Evolutionary conservation across 2,113 vertebrate species (phyloP).

Genomic region (Thalassarche chlororhynchos): DNA sequence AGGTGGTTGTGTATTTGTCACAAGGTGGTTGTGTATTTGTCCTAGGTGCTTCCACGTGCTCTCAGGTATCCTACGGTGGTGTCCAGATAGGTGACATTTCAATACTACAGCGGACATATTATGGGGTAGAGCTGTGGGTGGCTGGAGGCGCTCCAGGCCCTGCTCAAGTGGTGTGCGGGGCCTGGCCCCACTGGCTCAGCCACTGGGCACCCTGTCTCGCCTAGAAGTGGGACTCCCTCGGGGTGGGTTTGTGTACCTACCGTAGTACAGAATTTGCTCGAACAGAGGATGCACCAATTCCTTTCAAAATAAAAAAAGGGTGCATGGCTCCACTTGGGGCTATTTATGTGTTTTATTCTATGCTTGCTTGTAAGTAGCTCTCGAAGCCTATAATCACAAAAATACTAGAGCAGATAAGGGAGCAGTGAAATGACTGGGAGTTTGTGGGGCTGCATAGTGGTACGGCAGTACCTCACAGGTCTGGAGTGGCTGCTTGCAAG

Average conservation of each 20-base stretch:
- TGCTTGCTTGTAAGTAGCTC: too few relatives aligned
- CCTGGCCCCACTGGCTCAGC: accelerated
- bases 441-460: accelerated
- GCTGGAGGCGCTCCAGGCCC: accelerated
- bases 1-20: accelerated
- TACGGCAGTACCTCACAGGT: accelerated
- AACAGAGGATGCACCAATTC: accelerated
- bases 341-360: neutral
- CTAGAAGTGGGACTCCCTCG: too few relatives aligned
- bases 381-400: neutral
- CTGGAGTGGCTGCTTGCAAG: accelerated
- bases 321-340: neutral
- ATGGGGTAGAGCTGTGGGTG: accelerated
- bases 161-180: accelerated
- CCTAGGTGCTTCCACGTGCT: accelerated
- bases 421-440: accelerated
- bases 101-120: accelerated
- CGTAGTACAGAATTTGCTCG: too few relatives aligned
- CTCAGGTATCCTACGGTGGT: accelerated
- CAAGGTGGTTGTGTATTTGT: accelerated
- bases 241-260: accelerated
- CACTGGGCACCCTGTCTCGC: accelerated
- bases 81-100: accelerated
- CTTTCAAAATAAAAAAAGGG: neutral
- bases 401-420: accelerated